Percentiles rank a stretch among this genome's conserved stretches.
Evolutionary conservation across 2,888 invertebrate genomes (phyloP).

Genomic region (Megaustenia siamemsis): DNA sequence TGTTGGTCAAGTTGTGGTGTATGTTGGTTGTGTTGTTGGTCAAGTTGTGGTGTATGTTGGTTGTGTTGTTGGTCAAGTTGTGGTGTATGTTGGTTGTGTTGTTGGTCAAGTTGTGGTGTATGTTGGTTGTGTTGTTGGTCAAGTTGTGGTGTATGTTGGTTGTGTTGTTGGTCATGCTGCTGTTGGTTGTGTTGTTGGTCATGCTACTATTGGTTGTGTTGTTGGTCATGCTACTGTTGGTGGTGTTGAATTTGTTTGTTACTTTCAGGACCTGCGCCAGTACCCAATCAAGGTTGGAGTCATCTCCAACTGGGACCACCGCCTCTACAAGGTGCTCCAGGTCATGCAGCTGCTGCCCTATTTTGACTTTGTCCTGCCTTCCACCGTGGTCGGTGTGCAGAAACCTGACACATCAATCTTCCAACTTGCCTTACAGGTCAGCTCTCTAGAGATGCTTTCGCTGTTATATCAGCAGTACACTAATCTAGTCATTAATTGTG

Average conservation of each 20-base stretch:
- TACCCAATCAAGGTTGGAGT: slow-evolving; percentile 84
- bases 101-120: neutral
- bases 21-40: neutral
- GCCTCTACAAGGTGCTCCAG: slow-evolving; percentile 86
- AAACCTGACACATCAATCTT: slow-evolving; percentile 90
- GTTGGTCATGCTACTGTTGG: neutral
- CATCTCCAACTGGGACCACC: slow-evolving; percentile 93
- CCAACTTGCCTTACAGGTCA: slow-evolving; percentile 83
- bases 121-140: neutral
- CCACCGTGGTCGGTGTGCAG: slow-evolving; percentile 86
- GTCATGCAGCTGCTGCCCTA: slow-evolving; percentile 85
- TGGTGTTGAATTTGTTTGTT: neutral
- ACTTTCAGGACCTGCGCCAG: slow-evolving; percentile 58
- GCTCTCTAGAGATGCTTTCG: too few relatives aligned
- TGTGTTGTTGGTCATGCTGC: neutral
- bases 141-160: neutral
- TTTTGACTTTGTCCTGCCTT: slow-evolving; percentile 90
- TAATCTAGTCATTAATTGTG: too few relatives aligned
- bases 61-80: neutral
- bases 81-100: neutral
- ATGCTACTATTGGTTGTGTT: neutral
- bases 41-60: neutral
- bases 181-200: neutral
- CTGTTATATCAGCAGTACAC: too few relatives aligned
- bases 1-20: too few relatives aligned